Conservation (phyloP, 92 coral and sea anemone species). For the Hydrozoanthus gracilis region DNA sequence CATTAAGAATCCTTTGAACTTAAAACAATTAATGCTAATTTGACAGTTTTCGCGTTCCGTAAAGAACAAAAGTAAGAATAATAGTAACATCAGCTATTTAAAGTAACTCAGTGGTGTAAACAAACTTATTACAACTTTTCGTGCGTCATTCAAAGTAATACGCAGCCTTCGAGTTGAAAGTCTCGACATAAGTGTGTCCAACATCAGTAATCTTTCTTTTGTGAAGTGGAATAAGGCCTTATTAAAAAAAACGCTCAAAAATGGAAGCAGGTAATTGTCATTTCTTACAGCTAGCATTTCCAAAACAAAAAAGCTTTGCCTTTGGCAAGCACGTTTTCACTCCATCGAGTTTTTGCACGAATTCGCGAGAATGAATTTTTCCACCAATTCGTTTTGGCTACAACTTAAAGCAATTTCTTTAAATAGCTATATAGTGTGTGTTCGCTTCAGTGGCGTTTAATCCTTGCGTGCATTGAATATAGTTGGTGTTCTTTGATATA, state of each 20-base stretch:
- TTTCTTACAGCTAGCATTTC: neutral
- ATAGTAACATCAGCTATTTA: neutral
- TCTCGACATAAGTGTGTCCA: slow-evolving; percentile 17
- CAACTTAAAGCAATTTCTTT: neutral
- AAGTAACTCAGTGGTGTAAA: neutral
- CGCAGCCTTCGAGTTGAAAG: slow-evolving; percentile 5
- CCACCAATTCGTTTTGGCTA: neutral
- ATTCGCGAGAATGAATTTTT: neutral
- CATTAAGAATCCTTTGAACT: too few species aligned
- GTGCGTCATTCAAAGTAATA: slow-evolving; percentile 37
- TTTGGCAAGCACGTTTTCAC: slow-evolving; percentile 13
- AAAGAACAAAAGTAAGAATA: neutral
- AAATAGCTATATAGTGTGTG: neutral
- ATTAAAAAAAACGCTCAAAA: neutral
- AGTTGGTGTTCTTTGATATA: neutral
- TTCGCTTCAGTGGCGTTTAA: neutral
- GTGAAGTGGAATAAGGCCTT: neutral
- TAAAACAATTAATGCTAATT: too few species aligned
- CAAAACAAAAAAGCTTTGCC: neutral
- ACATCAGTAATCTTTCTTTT: slow-evolving; percentile 18
- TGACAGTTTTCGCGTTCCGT: too few species aligned
- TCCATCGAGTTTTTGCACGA: neutral
- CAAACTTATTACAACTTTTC: neutral
- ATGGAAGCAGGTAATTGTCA: slow-evolving; percentile 6
- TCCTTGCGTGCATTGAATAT: neutral